Conservation (phyloP, 2,888 invertebrate species). For the Chymomyza amoena region DNA sequence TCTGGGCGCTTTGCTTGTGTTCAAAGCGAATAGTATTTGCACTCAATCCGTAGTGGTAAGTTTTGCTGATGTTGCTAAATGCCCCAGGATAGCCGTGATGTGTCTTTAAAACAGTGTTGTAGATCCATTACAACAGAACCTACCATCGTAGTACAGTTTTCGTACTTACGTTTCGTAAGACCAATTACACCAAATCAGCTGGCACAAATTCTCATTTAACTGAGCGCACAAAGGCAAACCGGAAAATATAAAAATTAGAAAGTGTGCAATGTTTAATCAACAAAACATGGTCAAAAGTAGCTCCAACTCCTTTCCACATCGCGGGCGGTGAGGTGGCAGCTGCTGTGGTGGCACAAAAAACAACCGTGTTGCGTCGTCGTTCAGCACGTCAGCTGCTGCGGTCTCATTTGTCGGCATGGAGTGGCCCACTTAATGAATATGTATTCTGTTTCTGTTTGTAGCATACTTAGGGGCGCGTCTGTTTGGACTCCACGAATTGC, state of each 20-base stretch:
- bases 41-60: too few species aligned
- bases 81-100: too few species aligned
- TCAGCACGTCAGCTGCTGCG: not conserved
- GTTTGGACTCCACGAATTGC: not conserved
- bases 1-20: too few species aligned
- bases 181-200: not conserved
- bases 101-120: too few species aligned
- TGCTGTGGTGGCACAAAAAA: not conserved
- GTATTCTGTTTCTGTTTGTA: not conserved
- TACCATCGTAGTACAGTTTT: too few species aligned
- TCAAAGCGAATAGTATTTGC: too few species aligned
- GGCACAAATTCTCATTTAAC: not conserved
- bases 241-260: not conserved
- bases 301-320: not conserved
- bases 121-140: too few species aligned
- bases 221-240: not conserved
- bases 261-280: not conserved
- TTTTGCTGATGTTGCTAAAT: too few species aligned
- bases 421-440: not conserved
- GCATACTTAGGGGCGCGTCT: not conserved
- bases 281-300: not conserved
- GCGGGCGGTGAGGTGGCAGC: not conserved
- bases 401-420: not conserved
- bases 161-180: too few species aligned
- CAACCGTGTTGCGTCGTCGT: not conserved